Evolutionary conservation across 2,888 invertebrate species (phyloP).

Genomic region (Zaprionus bogoriensis): DNA sequence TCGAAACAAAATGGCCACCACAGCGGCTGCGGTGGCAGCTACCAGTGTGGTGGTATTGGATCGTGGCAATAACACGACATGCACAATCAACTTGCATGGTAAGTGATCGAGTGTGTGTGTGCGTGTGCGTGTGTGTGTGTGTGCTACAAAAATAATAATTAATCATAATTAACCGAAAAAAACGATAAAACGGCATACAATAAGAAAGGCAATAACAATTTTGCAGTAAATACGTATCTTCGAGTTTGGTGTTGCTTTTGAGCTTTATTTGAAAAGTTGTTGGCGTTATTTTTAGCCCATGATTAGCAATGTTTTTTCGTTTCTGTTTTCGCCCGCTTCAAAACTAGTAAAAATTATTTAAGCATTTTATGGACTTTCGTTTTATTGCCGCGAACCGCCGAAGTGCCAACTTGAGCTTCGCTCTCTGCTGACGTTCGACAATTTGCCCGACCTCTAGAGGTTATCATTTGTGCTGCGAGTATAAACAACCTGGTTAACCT

Average conservation of each 20-base stretch:
- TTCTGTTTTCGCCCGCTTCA: constrained; percentile 25
- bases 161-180: constrained; percentile 71
- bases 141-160: constrained; percentile 58
- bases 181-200: constrained; percentile 4
- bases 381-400: constrained; percentile 39
- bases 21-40: constrained; percentile 90
- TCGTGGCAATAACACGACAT: constrained; percentile 97
- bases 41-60: constrained; percentile 96
- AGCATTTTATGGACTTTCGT: constrained; percentile 57
- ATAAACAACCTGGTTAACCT: constrained; percentile 48
- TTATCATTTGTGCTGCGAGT: constrained; percentile 51
- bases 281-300: constrained; percentile 72
- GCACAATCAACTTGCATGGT: constrained; percentile 98
- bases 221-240: constrained; percentile 33
- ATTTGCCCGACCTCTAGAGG: constrained; percentile 56
- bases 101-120: constrained; percentile 82
- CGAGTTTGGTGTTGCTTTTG: constrained; percentile 29
- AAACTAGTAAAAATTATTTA: constrained; percentile 32
- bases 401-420: constrained; percentile 35
- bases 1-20: constrained; percentile 74
- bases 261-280: constrained; percentile 46
- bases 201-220: constrained; percentile 12
- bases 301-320: constrained; percentile 57
- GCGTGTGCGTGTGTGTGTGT: constrained; percentile 5
- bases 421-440: constrained; percentile 29